Conservation (phyloP, 2,113 vertebrate species). For the Vulpes lagopus region DNA sequence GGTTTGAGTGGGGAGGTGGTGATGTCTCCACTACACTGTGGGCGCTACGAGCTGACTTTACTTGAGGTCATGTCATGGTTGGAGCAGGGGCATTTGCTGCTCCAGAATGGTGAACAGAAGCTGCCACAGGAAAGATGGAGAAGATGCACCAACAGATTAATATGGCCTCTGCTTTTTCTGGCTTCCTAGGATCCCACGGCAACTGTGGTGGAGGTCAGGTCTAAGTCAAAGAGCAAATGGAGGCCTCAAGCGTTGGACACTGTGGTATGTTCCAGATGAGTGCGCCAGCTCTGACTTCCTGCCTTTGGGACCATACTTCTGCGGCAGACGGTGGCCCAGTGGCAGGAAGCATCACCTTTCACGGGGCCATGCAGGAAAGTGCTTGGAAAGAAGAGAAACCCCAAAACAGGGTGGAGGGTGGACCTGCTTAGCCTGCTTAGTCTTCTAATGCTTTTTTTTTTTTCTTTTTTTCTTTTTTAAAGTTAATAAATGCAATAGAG, state of each 20-base stretch:
- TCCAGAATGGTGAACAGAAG: not conserved
- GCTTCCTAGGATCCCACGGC: conserved; percentile 93
- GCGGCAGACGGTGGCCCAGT: no score
- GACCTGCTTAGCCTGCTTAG: not conserved
- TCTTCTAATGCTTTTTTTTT: not conserved
- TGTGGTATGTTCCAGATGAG: conserved; percentile 91
- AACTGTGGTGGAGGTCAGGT: conserved; percentile 93
- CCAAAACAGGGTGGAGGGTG: not conserved
- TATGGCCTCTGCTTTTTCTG: conserved; percentile 59
- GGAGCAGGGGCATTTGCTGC: no score
- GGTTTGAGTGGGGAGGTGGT: not conserved
- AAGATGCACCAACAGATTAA: not conserved
- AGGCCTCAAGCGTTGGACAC: conserved; percentile 97
- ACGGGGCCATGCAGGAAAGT: not conserved
- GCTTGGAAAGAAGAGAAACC: not conserved
- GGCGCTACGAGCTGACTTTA: not conserved
- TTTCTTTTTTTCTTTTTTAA: not conserved
- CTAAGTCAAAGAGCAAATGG: conserved; percentile 99
- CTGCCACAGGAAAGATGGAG: not conserved
- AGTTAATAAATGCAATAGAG: not conserved
- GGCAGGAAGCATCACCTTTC: not conserved
- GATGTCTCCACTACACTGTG: no score
- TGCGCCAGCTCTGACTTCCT: not conserved
- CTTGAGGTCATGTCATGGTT: fast-evolving
- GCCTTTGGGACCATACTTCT: not conserved